A percentile compares a stretch with the other conserved stretches of the same genome.
Conservation (phyloP, 2,888 invertebrate genomes). For the Pediacus dermestoides region DNA sequence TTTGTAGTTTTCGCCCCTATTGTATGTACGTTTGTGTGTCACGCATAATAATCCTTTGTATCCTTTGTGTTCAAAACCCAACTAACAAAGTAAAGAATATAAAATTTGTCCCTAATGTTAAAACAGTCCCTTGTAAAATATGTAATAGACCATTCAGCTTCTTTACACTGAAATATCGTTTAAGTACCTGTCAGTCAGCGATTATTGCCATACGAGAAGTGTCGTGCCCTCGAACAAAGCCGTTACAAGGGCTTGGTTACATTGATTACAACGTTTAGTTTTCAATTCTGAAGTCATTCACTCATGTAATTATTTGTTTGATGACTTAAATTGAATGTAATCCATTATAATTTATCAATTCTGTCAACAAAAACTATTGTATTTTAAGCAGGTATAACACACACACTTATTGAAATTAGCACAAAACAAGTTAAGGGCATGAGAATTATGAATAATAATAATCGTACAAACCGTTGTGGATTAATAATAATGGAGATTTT, state of each 20-base stretch:
- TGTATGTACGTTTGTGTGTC: too few relatives aligned
- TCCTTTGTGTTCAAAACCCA: too few relatives aligned
- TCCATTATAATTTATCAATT: constrained; percentile 39
- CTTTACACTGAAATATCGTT: constrained; percentile 15
- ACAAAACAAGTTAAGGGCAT: constrained; percentile 16
- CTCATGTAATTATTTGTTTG: constrained; percentile 35
- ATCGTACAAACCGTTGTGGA: too few relatives aligned
- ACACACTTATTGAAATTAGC: constrained; percentile 23
- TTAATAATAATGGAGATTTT: too few relatives aligned
- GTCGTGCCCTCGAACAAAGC: constrained; percentile 31
- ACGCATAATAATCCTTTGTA: too few relatives aligned
- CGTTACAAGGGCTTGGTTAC: constrained; percentile 29
- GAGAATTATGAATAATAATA: constrained; percentile 27
- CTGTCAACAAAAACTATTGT: constrained; percentile 34
- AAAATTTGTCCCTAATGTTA: too few relatives aligned
- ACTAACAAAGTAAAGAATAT: too few relatives aligned
- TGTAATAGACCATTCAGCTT: too few relatives aligned
- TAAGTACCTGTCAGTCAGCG: constrained; percentile 36
- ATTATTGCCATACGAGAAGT: constrained; percentile 31
- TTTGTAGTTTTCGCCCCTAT: too few relatives aligned
- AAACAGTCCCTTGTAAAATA: too few relatives aligned
- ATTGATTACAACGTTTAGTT: constrained; percentile 32
- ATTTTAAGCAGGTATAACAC: constrained; percentile 36
- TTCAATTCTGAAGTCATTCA: constrained; percentile 29
- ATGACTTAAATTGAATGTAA: constrained; percentile 26